Evolutionary conservation across 2,113 vertebrate species (phyloP), one percentile per base, ranked within the genome.

Genomic region (Podarcis muralis): DNA sequence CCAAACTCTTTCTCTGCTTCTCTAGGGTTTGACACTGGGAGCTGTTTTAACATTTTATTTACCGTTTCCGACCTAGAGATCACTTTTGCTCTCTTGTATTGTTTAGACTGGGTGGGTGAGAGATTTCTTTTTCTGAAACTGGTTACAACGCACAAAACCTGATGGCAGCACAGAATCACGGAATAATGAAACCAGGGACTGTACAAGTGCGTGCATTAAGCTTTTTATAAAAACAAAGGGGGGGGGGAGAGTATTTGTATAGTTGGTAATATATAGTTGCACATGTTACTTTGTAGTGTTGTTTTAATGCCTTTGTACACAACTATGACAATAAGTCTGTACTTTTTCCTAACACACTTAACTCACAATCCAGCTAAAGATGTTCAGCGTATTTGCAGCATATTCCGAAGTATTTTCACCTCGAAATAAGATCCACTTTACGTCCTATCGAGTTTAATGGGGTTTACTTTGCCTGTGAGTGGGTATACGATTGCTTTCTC

Each of bases 21-120:
- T 86, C 91, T 83, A 90, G 87, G 23, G 88, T 84, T 93, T 87
- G 86, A 87, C 90, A 53, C 86, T 90, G 88, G 57, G 86, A 37
- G 92, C 85, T 93, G 71, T 90, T 93, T 75, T 89, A 86, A 84
- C 81, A 83, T 90, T 91, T 87, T 84, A 78, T 93, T 92, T 65
- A 81, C 89, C 87, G 79, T 43, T 0, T 2, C 90, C 90, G 5
- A 20, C 59, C 59, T 23, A 68, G 32, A 53, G 83, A 84, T 89
- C 0, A 27, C 85, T 90, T 62, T 90, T 90, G 81, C 86, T 6
- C 2, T 93, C 88, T 86, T 92, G 87, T 88, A 74, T 92, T 75
- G 91, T 84, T 94, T 91, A 65, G 92, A 76, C 87, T 43, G 43
- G 43, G 6, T 91, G 90, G 89, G 53, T 76, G 30, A 87, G 88